Percentiles rank a stretch among this genome's conserved stretches.
Evolutionary conservation across 2,113 vertebrate species (phyloP).

Genomic region (human (Homo sapiens)): GRCh38 chr11:121525001-121525500

Average conservation of each 20-base stretch:
- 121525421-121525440: not conserved
- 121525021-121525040: not conserved
- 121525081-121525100: not conserved
- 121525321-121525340: not conserved
- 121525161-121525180: not conserved
- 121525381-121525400: not conserved
- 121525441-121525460: not conserved
- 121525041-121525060: not conserved
- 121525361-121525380: not conserved
- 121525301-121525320: not conserved
- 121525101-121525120: not conserved
- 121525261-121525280: not conserved
- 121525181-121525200: not conserved
- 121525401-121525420: not conserved
- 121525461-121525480: not conserved
- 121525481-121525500: not conserved
- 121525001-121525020: not conserved
- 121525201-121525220: not conserved
- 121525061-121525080: not conserved
- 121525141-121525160: not conserved
- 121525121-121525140: not conserved
- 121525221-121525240: not conserved
- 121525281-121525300: not conserved
- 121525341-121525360: not conserved
- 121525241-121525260: not conserved